phyloP scores from a whole-genome alignment of 2,113 vertebrate genomes.

The Acrocephalus kingi region DNA sequence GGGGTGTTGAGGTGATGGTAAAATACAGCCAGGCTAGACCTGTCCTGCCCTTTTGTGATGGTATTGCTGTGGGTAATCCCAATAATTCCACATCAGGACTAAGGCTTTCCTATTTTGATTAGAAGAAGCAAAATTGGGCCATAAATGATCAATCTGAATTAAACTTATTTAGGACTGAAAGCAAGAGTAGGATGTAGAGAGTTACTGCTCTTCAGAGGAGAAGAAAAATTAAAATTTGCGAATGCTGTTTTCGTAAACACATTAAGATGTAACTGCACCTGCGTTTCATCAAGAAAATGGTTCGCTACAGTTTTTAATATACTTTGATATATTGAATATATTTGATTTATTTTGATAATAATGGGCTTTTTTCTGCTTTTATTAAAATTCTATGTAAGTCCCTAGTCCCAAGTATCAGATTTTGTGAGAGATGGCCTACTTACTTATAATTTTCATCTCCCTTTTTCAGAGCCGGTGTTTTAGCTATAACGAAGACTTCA shows the following conservation, averaged over 20 bases:
- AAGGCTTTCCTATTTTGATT: neutral
- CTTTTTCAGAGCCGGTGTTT: neutral
- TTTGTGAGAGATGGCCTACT: neutral
- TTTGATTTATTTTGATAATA: slow-evolving; percentile 40
- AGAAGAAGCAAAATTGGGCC: neutral
- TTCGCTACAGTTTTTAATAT: slow-evolving; percentile 47
- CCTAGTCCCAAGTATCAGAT: neutral
- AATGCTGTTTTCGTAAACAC: slow-evolving; percentile 24
- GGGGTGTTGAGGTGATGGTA: neutral
- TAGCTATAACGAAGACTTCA: neutral
- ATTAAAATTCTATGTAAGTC: neutral
- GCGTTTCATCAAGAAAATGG: slow-evolving; percentile 51
- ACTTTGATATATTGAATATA: slow-evolving; percentile 22
- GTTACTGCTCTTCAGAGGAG: slow-evolving; percentile 22
- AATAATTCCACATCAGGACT: neutral
- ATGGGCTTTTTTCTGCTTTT: neutral
- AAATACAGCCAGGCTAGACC: neutral
- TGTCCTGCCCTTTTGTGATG: neutral
- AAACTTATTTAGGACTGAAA: neutral
- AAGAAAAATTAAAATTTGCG: slow-evolving; percentile 44
- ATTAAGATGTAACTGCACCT: slow-evolving; percentile 36
- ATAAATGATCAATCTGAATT: neutral
- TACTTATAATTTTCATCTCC: neutral
- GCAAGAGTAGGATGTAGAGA: neutral
- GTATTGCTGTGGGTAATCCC: neutral